Evolutionary conservation across 2,888 invertebrate species (phyloP).

Genomic region (Tuberolachnus salignus): DNA sequence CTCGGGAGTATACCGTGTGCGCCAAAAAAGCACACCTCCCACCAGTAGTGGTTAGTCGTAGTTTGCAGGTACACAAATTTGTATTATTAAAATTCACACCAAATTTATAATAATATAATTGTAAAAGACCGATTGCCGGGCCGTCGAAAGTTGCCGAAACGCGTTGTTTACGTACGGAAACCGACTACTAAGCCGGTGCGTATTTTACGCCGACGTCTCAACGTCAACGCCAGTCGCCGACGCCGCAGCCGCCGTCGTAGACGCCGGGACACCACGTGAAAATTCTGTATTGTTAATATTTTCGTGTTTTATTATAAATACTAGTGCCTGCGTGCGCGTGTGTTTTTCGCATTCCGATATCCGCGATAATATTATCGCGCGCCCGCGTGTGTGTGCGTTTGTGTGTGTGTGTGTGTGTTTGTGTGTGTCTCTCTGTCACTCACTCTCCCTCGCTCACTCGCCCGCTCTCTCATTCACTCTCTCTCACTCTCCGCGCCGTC

Average conservation of each 20-base stretch:
- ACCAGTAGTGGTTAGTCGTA: constrained; percentile 56
- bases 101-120: not conserved
- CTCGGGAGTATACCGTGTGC: constrained; percentile 55
- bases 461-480: too few species aligned
- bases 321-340: not conserved
- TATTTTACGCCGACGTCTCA: not conserved
- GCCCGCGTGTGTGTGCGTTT: too few species aligned
- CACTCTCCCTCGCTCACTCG: too few species aligned
- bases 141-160: not conserved
- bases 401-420: too few species aligned
- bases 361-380: too few species aligned
- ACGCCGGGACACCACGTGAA: constrained; percentile 19
- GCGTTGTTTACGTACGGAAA: not conserved
- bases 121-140: not conserved
- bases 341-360: not conserved
- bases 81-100: not conserved
- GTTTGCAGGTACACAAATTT: constrained; percentile 48
- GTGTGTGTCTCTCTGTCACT: too few species aligned
- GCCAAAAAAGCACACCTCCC: constrained; percentile 55
- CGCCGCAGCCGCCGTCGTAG: not conserved
- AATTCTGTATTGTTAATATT: not conserved
- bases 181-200: not conserved
- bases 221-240: not conserved
- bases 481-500: too few species aligned
- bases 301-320: constrained; percentile 4